Percentiles rank a stretch among this genome's conserved stretches.
phyloP scores from a whole-genome alignment of 2,797 vertebrate species.

The Podargus strigoides region DNA sequence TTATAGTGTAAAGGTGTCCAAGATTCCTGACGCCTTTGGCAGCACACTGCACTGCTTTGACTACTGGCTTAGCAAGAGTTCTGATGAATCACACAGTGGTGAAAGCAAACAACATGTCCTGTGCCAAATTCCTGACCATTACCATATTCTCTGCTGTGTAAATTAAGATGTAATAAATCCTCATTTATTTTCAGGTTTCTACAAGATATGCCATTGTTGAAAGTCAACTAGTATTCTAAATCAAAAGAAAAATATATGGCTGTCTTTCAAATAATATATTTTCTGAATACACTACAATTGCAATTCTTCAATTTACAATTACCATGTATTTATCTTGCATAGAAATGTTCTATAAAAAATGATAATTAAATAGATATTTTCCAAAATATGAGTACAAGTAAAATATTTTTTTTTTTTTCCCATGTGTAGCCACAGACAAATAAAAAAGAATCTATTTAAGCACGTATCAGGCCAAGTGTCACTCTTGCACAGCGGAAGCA shows the following conservation, averaged over 20 bases:
- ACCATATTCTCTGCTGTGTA: not conserved
- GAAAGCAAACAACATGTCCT: not conserved
- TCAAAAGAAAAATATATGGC: not conserved
- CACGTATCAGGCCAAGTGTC: not conserved
- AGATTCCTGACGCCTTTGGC: not conserved
- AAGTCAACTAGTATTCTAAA: not conserved
- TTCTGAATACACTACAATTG: not conserved
- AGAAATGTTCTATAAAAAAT: not conserved
- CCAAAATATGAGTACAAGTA: not conserved
- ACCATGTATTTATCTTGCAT: not conserved
- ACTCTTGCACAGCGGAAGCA: not conserved
- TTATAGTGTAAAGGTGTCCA: not conserved
- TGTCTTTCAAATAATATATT: not conserved
- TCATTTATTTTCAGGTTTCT: not conserved
- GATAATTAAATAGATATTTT: not conserved
- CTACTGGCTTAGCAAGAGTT: not conserved
- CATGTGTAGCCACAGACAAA: not conserved
- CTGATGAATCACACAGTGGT: conserved; percentile 13
- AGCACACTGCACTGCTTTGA: not conserved
- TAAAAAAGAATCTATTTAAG: not conserved
- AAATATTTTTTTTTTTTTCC: not conserved
- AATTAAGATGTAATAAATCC: not conserved
- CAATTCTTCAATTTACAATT: not conserved
- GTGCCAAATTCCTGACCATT: conserved; percentile 33
- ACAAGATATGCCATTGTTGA: not conserved